These are phyloP conservation scores for Orientallactaga sibirica DNA, from an alignment of 2,797 vertebrate species.

Conservation along the genomic window DNA sequence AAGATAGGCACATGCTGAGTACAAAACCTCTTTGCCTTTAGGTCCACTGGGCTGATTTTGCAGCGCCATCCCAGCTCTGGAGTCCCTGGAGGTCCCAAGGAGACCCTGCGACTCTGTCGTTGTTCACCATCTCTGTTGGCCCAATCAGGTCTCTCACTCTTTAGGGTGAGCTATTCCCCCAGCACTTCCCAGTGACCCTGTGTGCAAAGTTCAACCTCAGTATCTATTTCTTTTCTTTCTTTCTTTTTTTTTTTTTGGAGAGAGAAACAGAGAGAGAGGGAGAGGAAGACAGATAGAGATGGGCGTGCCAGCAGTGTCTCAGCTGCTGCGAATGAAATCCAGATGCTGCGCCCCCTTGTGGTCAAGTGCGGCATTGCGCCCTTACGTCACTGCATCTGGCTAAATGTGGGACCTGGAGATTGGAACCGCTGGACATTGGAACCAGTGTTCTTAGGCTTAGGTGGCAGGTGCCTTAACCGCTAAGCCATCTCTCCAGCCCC, in stretches of 20 bases:
- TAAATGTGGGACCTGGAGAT: too few species aligned
- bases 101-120: neutral
- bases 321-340: too few species aligned
- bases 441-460: too few species aligned
- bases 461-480: too few species aligned
- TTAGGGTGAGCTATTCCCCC: neutral
- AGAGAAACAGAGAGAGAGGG: too few species aligned
- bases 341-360: too few species aligned
- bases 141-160: neutral
- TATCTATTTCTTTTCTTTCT: neutral
- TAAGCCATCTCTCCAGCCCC: neutral
- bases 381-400: too few species aligned
- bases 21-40: neutral
- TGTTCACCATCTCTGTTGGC: neutral
- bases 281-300: too few species aligned
- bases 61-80: neutral
- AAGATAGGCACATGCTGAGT: rapidly evolving
- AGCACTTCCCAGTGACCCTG: neutral
- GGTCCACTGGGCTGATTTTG: neutral
- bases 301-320: too few species aligned
- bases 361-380: too few species aligned
- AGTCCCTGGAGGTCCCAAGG: neutral
- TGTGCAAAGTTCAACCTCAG: neutral
- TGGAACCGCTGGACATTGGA: too few species aligned
- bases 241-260: too few species aligned